Base-by-base conservation (phyloP, 2,888 invertebrate genomes). In the Lepidonotus clava region DNA sequence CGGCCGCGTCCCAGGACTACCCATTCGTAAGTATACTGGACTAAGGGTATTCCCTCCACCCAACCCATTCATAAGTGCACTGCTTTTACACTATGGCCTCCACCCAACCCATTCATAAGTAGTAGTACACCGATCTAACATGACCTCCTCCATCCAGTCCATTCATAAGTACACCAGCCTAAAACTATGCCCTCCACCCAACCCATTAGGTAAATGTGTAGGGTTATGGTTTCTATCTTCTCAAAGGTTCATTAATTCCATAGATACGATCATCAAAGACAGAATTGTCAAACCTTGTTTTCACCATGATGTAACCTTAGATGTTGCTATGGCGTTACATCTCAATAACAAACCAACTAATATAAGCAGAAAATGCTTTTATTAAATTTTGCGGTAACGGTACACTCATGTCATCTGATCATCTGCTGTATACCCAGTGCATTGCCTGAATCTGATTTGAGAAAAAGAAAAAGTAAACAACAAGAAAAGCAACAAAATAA, bases 1-100 rank as follows among this genome's bases (percentile, higher is more conserved):
- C 96, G 97, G 92, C 96, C 96, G 83, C 95, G 95, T 85, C 95
- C 96, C 86, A 96, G 95, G 24, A 28, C 11, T 80, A 80, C 80
- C 80, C 80, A 46, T 1, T 11, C 21, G 80, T 80, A 46, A 41
- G 80, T 80, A 32, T 28, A 5, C 11, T 28, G 11, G 21, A 14
- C 11, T 51, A 14, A 51, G 21, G 11, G 51, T 51, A 14, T 51
- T 51, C 21, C 21, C 21, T 14, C 11, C 21, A 51, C 11, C 21
- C 21, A 51, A 51, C 21, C 11, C 51, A 51, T 51, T 11, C 21
- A 51, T 51, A 51, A 51, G 21, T 14, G 51, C 66, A 66, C 66
- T 66, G 11, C 28, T 11, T 66, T 18, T 46, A 46, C 46, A 11
- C 8, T n/a, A 11, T 66, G 6, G 6, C 6, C 6, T 6, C 8